Conservation (phyloP, 2,888 invertebrate species). For the Drosophila recens region DNA sequence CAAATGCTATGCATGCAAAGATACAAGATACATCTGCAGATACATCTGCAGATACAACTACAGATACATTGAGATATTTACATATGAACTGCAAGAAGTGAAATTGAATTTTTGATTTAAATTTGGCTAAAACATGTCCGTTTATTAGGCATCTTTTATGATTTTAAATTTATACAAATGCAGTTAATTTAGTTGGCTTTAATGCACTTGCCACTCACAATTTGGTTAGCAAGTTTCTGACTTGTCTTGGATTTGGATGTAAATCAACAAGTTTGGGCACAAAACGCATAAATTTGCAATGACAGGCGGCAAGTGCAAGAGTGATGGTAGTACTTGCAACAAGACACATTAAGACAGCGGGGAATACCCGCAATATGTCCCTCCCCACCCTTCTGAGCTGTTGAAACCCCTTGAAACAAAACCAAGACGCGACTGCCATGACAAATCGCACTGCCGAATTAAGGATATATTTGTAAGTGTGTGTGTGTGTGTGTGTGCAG, state of each 20-base stretch:
- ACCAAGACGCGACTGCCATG: slow-evolving; percentile 47
- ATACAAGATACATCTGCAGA: slow-evolving; percentile 5
- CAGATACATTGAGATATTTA: neutral
- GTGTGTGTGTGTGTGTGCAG: slow-evolving; percentile 29
- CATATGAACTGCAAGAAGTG: neutral
- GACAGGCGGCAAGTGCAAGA: slow-evolving; percentile 27
- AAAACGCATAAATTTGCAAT: slow-evolving; percentile 55
- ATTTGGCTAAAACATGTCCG: neutral
- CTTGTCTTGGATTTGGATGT: slow-evolving; percentile 7
- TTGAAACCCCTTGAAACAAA: slow-evolving; percentile 22
- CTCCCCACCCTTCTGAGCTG: neutral
- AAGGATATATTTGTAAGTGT: slow-evolving; percentile 16
- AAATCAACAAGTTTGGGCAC: slow-evolving; percentile 68
- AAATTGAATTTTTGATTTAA: neutral
- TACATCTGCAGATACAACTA: neutral
- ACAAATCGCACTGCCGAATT: slow-evolving; percentile 63
- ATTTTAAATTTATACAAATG: neutral
- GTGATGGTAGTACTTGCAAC: slow-evolving; percentile 29
- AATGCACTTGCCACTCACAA: neutral
- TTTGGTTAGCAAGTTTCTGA: slow-evolving; percentile 20
- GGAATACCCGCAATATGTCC: neutral
- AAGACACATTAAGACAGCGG: slow-evolving; percentile 56
- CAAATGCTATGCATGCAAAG: slow-evolving; percentile 13
- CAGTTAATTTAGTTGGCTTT: neutral
- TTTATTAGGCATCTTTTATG: neutral